Conservation (phyloP, 2,888 invertebrate genomes). For the Brachyopa scutellaris region DNA sequence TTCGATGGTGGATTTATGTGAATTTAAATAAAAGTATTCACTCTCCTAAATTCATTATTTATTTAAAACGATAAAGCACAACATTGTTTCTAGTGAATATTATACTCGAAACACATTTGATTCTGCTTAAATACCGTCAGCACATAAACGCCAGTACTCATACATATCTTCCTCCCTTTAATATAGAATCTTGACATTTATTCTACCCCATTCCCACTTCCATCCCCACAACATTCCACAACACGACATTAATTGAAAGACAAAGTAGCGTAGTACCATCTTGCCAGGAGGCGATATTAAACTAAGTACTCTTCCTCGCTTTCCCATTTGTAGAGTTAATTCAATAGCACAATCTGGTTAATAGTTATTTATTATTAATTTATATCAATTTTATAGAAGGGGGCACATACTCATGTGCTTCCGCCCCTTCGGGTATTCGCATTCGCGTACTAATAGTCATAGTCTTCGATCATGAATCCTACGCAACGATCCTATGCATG, state of each 20-base stretch:
- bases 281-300: constrained; percentile 21
- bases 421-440: background rate
- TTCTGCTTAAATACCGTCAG: too few species aligned
- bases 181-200: constrained; percentile 16
- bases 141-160: too few species aligned
- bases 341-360: constrained; percentile 34
- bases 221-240: too few species aligned
- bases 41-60: too few species aligned
- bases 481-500: constrained; percentile 1
- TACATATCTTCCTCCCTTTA: too few species aligned
- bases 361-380: constrained; percentile 52
- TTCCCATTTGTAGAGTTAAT: constrained; percentile 20
- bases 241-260: constrained; percentile 33
- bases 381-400: constrained; percentile 33
- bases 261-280: constrained; percentile 13
- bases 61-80: too few species aligned
- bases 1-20: too few species aligned
- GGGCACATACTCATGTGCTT: background rate
- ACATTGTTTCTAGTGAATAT: too few species aligned
- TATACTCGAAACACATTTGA: too few species aligned
- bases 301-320: constrained; percentile 27
- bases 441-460: too few species aligned
- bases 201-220: too few species aligned
- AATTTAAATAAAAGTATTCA: too few species aligned
- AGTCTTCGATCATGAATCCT: background rate